Evolutionary conservation across 1,140 invertebrate genomes (phyloP), one percentile per base, ranked within the genome.

Genomic region (Tetramorium parvispinum): DNA sequence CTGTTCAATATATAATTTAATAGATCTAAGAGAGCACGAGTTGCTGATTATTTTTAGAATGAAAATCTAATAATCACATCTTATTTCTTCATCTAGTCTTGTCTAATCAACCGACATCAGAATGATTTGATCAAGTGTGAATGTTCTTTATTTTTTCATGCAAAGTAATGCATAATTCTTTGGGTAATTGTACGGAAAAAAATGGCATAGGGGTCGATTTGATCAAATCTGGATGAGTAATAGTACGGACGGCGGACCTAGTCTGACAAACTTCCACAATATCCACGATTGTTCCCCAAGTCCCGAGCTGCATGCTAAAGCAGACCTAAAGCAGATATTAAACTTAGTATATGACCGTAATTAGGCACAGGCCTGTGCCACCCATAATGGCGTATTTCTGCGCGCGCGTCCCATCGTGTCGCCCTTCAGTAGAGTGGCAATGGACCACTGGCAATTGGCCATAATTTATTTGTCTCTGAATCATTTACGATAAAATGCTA

Each of bases 331-430:
- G 86, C 93, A 93, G 92, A 89, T 94, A 94, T 94, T 94, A 94
- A 95, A 94, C 92, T 94, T 94, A 93, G 94, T 94, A 95, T 95
- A 95, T 92, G 92, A 92, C 91, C 75, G 94, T 94, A 94, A 95
- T 95, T 95, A 95, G 94, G 88, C 92, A 90, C 94, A 95, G 93
- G 88, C 91, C 87, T 83, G 68, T 66, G 81, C 86, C 86, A 83
- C 88, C 37, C 57, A 75, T 78, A 59, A 65, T 81, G 21, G 55
- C 88, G 61, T 65, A 66, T 59, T 76, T 37, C 51, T 61, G 49
- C 51, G 78, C 73, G 77, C 40, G 43, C 49, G 10, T 66, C 49
- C 13, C 46, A 46, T 27, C 46, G 71, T 87, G 57, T 73, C 87
- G 57, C 68, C 46, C 66, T 49, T 24, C 59, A 40, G 87, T 68